These are phyloP conservation scores for Mastigias papua DNA, from an alignment of 30 jellyfish, hydroid and myxozoan genomes.

Conservation along the genomic window DNA sequence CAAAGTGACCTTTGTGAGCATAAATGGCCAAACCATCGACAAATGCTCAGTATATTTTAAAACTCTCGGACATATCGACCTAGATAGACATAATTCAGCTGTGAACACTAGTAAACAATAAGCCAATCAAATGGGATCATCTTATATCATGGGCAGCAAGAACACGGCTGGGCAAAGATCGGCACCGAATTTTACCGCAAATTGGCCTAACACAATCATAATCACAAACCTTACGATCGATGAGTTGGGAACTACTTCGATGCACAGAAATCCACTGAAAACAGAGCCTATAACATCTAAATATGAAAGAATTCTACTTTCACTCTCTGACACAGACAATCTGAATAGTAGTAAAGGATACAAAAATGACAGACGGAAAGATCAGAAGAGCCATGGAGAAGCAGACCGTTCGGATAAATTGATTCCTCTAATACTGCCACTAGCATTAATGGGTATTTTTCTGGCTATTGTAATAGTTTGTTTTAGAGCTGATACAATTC, in stretches of 20 bases:
- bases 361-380: neutral
- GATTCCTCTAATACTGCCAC: constrained; percentile 42
- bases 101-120: too few species aligned
- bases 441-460: constrained; percentile 46
- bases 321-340: constrained; percentile 6
- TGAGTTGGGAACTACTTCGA: neutral
- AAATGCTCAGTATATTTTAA: too few species aligned
- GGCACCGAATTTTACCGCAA: neutral
- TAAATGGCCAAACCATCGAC: too few species aligned
- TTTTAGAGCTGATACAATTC: constrained; percentile 35
- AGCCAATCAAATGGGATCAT: too few species aligned
- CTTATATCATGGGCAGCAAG: too few species aligned
- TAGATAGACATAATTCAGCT: too few species aligned
- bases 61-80: too few species aligned
- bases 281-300: constrained; percentile 30
- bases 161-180: neutral
- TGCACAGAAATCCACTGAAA: neutral
- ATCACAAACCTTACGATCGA: neutral
- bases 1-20: too few species aligned
- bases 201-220: neutral
- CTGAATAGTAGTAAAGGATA: neutral
- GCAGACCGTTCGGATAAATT: neutral
- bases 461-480: constrained; percentile 32
- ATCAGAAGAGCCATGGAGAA: neutral
- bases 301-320: constrained; percentile 44